Evolutionary conservation across 2,888 invertebrate species (phyloP).

Genomic region (Keiferia lycopersicella): DNA sequence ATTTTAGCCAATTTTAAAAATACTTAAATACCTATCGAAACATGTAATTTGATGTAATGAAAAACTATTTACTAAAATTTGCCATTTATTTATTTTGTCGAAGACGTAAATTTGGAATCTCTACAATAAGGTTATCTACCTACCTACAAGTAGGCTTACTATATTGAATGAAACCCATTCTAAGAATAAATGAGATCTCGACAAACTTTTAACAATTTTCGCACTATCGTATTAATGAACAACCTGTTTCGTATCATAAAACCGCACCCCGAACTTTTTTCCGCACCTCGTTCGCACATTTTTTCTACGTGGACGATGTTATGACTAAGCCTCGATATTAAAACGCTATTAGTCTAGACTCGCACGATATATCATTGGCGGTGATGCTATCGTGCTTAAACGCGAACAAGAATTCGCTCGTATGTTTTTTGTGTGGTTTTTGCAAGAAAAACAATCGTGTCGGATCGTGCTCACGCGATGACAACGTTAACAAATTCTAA

Average conservation of each 20-base stretch:
- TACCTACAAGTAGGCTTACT: too few species aligned
- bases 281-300: constrained; percentile 34
- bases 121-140: too few species aligned
- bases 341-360: constrained; percentile 77
- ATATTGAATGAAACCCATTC: not conserved
- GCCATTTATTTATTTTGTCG: too few species aligned
- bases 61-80: too few species aligned
- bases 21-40: too few species aligned
- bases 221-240: constrained; percentile 15
- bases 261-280: constrained; percentile 23
- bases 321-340: constrained; percentile 75
- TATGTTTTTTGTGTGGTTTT: constrained; percentile 63
- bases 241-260: constrained; percentile 29
- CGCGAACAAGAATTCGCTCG: constrained; percentile 70
- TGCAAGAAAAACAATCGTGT: constrained; percentile 51
- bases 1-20: too few species aligned
- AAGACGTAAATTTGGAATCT: too few species aligned
- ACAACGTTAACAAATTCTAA: not conserved
- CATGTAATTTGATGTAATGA: too few species aligned
- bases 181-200: not conserved
- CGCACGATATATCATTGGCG: constrained; percentile 70
- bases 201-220: not conserved
- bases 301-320: constrained; percentile 44
- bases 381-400: constrained; percentile 74
- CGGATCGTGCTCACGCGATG: not conserved